Evolutionary conservation across 2,888 invertebrate species (phyloP), one percentile per base, ranked within the genome.

Genomic region (Crepidodera aurea): DNA sequence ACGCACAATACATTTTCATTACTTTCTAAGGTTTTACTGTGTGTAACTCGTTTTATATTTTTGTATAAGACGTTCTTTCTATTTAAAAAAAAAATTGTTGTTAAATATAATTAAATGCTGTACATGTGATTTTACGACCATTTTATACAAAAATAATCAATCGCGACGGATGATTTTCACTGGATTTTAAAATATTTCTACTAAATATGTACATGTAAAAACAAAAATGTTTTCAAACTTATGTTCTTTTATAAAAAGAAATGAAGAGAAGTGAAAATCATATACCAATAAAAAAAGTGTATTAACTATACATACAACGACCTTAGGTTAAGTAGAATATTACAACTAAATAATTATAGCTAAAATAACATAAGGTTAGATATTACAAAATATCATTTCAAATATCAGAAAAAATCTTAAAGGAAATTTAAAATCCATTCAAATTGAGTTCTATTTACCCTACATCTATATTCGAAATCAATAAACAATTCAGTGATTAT

Each of bases 1-100:
- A 65, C 71, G 72, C 72, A 71, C 72, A 72, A 71, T 66, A 61
- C 55, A 64, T 66, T 69, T 65, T 61, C 59, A 66, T 66, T 68
- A 60, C 44, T 64, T 65, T 62, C 62, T 54, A 67, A 64, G 46
- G 62, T 67, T 66, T 66, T 60, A 67, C 60, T 62, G 65, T 65
- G 65, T 65, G 65, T 62, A 65, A 62, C 64, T 64, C 40, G 25
- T 67, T 67, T 67, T 65, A 61, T 67, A 67, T 68, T 63, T 63
- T 65, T 68, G 57, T 68, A 65, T 58, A 68, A 68, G 48, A 62
- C 64, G 66, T 67, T 62, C 65, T 69, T 67, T 67, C 65, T 67
- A 66, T 67, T 65, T 39, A 39, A 39, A 39, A 39, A 44, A 67
- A 53, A 65, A 65, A 54, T 66, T 65, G 65, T 66, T 66, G 60